phyloP scores from a whole-genome alignment of 2,797 vertebrate genomes.

The Avahi laniger region DNA sequence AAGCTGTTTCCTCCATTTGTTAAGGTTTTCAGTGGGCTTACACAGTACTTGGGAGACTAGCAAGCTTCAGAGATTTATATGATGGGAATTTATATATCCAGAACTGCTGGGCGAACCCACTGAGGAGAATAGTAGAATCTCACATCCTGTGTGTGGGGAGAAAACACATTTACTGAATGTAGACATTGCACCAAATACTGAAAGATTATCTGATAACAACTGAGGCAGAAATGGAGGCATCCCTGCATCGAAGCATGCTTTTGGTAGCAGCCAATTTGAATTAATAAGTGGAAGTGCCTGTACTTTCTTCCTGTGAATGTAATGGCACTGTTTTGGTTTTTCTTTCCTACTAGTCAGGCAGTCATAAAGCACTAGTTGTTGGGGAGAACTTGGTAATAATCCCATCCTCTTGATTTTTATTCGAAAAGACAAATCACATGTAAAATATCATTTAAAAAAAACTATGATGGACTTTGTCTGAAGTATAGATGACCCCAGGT shows the following conservation, averaged over 20 bases:
- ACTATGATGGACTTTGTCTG: not conserved
- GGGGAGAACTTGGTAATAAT: not conserved
- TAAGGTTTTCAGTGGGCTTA: not conserved
- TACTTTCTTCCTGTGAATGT: not conserved
- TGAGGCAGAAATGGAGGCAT: slow-evolving; percentile 14
- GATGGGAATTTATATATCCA: not conserved
- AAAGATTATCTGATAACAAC: not conserved
- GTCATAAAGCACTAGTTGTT: not conserved
- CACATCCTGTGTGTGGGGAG: not conserved
- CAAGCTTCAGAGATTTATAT: not conserved
- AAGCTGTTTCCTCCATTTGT: slow-evolving; percentile 8
- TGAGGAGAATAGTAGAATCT: not conserved
- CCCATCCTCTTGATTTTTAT: not conserved
- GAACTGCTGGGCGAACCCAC: not conserved
- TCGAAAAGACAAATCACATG: not conserved
- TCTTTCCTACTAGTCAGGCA: not conserved
- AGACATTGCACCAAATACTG: not conserved
- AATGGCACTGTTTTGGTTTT: not conserved
- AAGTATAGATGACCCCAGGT: not conserved
- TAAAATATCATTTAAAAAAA: not conserved
- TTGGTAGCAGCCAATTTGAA: not conserved
- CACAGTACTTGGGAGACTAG: not conserved
- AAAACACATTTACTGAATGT: not conserved
- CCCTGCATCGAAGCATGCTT: not conserved
- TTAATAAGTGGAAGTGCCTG: not conserved